Percentiles rank a stretch among this genome's conserved stretches.
phyloP scores from a whole-genome alignment of 2,113 vertebrate species.

The Orientallactaga bullata region DNA sequence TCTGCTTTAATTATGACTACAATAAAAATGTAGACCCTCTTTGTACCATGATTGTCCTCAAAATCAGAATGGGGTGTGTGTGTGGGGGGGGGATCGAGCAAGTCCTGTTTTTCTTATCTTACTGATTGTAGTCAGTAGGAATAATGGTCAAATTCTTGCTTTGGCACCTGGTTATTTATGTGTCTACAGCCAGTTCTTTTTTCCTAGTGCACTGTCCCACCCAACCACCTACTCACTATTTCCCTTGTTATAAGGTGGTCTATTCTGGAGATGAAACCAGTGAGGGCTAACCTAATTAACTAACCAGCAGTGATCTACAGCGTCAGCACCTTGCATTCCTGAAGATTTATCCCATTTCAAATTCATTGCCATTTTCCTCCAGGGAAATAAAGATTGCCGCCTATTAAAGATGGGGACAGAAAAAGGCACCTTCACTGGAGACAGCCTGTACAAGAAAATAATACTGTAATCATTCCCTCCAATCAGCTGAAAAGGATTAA shows the following conservation, averaged over 20 bases:
- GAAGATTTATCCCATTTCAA: conserved; percentile 92
- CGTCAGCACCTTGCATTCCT: conserved; percentile 89
- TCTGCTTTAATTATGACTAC: conserved; percentile 68
- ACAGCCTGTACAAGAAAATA: conserved; percentile 93
- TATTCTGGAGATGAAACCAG: conserved; percentile 86
- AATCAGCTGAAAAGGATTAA: conserved; percentile 96
- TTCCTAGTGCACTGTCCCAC: conserved; percentile 36
- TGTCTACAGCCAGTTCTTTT: background rate
- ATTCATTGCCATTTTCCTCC: conserved; percentile 91
- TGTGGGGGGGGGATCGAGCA: conserved; percentile 56
- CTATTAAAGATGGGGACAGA: conserved; percentile 93
- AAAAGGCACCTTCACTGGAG: conserved; percentile 94
- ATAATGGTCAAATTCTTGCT: conserved; percentile 11
- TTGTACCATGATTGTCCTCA: conserved; percentile 73
- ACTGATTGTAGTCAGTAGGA: conserved; percentile 74
- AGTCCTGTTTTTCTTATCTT: conserved; percentile 78
- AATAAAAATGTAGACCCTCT: conserved; percentile 77
- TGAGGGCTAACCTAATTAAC: conserved; percentile 90
- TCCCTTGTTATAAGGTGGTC: conserved; percentile 82
- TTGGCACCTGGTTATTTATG: conserved; percentile 66
- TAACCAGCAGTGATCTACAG: conserved; percentile 90
- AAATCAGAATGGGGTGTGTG: conserved; percentile 53
- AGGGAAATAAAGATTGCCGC: conserved; percentile 93
- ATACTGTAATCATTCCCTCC: conserved; percentile 95
- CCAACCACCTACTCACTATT: conserved; percentile 60